These are phyloP conservation scores for Odontophorus gujanensis DNA, from an alignment of 2,113 vertebrate species.

Conservation along the genomic window DNA sequence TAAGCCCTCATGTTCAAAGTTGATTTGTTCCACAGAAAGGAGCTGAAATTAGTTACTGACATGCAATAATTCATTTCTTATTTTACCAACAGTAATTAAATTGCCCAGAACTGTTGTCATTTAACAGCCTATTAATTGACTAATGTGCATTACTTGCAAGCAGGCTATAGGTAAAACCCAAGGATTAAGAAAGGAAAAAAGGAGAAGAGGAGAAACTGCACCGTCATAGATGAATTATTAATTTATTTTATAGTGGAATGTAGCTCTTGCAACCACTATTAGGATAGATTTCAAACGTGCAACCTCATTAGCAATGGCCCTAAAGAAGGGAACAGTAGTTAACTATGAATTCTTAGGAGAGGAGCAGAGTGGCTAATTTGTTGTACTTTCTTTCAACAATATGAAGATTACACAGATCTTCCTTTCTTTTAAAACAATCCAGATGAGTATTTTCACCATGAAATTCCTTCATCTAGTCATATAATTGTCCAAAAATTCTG, in stretches of 20 bases:
- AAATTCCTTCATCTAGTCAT: neutral
- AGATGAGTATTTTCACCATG: neutral
- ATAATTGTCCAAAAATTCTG: neutral
- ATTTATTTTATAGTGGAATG: constrained; percentile 36
- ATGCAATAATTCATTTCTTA: constrained; percentile 84
- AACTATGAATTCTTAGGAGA: neutral
- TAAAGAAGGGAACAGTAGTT: neutral
- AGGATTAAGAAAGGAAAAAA: constrained; percentile 80
- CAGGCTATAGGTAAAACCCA: constrained; percentile 87
- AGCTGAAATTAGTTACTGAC: constrained; percentile 79
- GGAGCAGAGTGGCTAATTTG: constrained; percentile 3
- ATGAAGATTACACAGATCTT: neutral
- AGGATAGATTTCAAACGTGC: neutral
- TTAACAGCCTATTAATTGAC: constrained; percentile 99
- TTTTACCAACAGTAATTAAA: constrained; percentile 89
- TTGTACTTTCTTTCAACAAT: neutral
- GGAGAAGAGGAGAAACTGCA: constrained; percentile 44
- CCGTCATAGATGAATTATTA: constrained; percentile 28
- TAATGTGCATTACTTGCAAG: constrained; percentile 89
- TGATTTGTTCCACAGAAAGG: constrained; percentile 78
- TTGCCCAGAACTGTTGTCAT: constrained; percentile 94
- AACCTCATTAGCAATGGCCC: neutral
- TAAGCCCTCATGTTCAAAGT: constrained; percentile 67
- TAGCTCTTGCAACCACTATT: constrained; percentile 29
- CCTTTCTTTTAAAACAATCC: constrained; percentile 5